Evolutionary conservation across 1,140 invertebrate species (phyloP), one percentile per base, ranked within the genome.

Genomic region (Cryptotermes secundus): DNA sequence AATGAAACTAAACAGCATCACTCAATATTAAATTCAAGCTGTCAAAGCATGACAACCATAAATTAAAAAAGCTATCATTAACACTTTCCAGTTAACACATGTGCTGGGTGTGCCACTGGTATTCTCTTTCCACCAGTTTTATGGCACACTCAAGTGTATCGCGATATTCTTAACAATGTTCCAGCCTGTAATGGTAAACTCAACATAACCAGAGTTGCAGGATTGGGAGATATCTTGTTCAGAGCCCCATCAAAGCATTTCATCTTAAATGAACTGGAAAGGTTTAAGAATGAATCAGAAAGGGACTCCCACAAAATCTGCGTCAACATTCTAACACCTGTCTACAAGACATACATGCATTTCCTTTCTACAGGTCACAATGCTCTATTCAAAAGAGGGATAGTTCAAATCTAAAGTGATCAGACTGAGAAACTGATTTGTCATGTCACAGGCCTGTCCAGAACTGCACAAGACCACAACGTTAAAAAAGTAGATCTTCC

Each of bases 401-500:
- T 72, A 3, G 6, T 16, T n/a, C 9, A 81, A n/a, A 35, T n/a
- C 24, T 34, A 36, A 35, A 35, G n/a, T 19, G 12, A 34, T 42
- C 12, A 80, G 80, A 81, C n/a, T 35, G 7, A 26, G 26, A 81
- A 3, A 35, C 80, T 81, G 22, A 34, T 45, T 35, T 6, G 24
- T 34, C 35, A 36, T 81, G 34, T 38, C 24, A 81, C 80, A 81
- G 42, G 42, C 80, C 80, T 36, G 80, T 31, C 80, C 35, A 36
- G 42, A 36, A 81, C 34, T 45, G 42, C 35, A 36, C 35, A 81
- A 36, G 80, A 34, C 80, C 35, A 81, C 80, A 45, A 45, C 80
- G 26, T 36, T 45, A 38, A 36, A 24, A 35, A 35, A 36, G 35
- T 36, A 3, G 34, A 36, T 81, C 34, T 31, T 45, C 42, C 80